Conservation (phyloP, 2,797 vertebrate species). For the Xiphorhynchus erythropygius region DNA sequence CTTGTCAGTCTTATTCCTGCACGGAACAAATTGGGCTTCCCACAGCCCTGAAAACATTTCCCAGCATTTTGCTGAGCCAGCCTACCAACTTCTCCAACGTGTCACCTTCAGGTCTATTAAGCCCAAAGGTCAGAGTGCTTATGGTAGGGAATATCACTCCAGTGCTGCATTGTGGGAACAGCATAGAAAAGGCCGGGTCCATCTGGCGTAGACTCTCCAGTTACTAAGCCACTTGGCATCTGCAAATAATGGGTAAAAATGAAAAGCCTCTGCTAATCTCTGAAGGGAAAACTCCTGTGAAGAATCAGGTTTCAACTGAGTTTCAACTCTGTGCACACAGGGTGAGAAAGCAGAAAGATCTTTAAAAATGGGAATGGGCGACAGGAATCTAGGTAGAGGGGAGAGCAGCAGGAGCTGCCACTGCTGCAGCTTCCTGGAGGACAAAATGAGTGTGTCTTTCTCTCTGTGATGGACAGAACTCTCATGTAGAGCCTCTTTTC, state of each 20-base stretch:
- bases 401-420: background rate
- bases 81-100: background rate
- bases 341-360: background rate
- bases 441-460: background rate
- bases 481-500: background rate
- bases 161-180: background rate
- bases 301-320: background rate
- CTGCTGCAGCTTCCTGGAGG: background rate
- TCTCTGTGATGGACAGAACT: background rate
- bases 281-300: background rate
- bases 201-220: background rate
- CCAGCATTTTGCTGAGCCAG: fast-evolving
- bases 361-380: background rate
- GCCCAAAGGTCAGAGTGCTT: background rate
- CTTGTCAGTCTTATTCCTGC: background rate
- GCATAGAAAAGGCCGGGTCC: background rate
- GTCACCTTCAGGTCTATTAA: background rate
- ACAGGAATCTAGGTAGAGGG: background rate
- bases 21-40: background rate
- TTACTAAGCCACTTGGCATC: background rate
- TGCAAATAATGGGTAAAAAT: background rate
- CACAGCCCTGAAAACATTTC: background rate
- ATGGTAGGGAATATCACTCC: too few relatives aligned
- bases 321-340: background rate
- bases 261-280: background rate